Evolutionary conservation across 2,888 invertebrate species (phyloP), one percentile per base, ranked within the genome.

Genomic region (Camptogramma bilineatum): DNA sequence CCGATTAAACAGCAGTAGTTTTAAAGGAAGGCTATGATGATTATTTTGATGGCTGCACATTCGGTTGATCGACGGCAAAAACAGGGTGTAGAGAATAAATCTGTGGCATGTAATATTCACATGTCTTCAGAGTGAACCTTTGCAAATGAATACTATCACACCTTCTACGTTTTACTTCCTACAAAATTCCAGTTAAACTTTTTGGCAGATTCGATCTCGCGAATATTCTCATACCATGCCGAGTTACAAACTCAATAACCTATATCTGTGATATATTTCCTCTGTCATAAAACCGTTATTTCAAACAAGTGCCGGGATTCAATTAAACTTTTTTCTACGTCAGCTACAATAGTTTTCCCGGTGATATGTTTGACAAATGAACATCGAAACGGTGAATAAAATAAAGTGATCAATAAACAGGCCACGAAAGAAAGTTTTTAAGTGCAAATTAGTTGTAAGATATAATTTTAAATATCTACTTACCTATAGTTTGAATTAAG

Each of bases 131-230:
- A 13, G 34, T 39, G 34, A 13, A 39, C 34, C 34, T 39, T 39
- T 13, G 13, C 34, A 9, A 10, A 3, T 24, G 13, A 46, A 34
- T 21, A 59, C 55, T 60, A 59, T n/a, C 39, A 24, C 42, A 24
- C 13, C 24, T 8, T 52, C 62, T 19, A 58, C 17, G 51, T 19
- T 42, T 54, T 55, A 65, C 67, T 61, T 47, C 46, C 56, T 66
- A 68, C 71, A 69, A 74, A 74, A 75, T 76, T 76, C 77, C 74
- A 71, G 73, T 68, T 75, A 72, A 75, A 77, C 73, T 80, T 79
- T 78, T 78, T 76, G 77, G 72, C 74, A 77, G 71, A 76, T 77
- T 69, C 75, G 68, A 76, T 76, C 75, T 73, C 68, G 64, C 66
- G 68, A 66, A 74, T 72, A 72, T 74, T 72, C 70, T 66, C 70